phyloP scores from a whole-genome alignment of 2,113 vertebrate species.

The Ageneiosus marmoratus region DNA sequence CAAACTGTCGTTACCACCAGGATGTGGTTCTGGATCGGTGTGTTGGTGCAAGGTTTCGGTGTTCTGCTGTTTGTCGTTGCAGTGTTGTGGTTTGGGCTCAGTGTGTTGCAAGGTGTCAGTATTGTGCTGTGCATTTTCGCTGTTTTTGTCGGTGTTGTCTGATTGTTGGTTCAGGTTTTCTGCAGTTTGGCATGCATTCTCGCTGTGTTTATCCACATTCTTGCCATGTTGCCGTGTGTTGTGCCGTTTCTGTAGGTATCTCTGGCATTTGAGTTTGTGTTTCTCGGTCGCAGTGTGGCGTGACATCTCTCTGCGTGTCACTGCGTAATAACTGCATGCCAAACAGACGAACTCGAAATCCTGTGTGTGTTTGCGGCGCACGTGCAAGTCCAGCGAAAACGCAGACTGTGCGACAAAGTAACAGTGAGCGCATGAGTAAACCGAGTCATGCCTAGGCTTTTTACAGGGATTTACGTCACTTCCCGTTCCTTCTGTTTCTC shows the following conservation, averaged over 20 bases:
- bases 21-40: not conserved
- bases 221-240: not conserved
- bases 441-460: slow-evolving; percentile 56
- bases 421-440: slow-evolving; percentile 80
- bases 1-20: not conserved
- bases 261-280: slow-evolving; percentile 86
- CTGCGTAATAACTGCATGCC: slow-evolving; percentile 92
- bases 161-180: not conserved
- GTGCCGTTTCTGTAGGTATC: slow-evolving; percentile 64
- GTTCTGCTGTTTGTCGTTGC: not conserved
- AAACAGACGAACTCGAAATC: slow-evolving; percentile 93
- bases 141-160: not conserved
- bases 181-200: not conserved
- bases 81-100: not conserved
- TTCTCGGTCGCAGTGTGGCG: slow-evolving; percentile 90
- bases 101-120: slow-evolving; percentile 22
- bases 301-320: slow-evolving; percentile 89
- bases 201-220: slow-evolving; percentile 51
- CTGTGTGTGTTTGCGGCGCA: slow-evolving; percentile 90
- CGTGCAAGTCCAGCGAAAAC: slow-evolving; percentile 84
- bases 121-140: not conserved
- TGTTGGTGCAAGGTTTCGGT: not conserved
- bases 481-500: slow-evolving; percentile 45
- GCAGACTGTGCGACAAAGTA: slow-evolving; percentile 84
- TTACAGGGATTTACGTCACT: slow-evolving; percentile 48